phyloP scores from a whole-genome alignment of 2,888 invertebrate species.

The Trilocha varians region DNA sequence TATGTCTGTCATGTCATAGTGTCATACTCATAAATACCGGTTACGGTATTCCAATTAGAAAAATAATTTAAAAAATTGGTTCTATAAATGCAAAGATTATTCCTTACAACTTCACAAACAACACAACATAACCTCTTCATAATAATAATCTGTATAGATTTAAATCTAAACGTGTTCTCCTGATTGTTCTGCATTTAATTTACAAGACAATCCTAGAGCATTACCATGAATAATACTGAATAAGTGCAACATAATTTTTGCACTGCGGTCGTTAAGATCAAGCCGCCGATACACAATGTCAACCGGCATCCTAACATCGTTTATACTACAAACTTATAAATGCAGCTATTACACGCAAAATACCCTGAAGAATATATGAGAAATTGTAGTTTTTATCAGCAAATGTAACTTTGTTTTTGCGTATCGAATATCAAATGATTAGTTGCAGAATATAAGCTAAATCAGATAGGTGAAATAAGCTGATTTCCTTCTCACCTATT shows the following conservation, averaged over 20 bases:
- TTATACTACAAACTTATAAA: constrained; percentile 1
- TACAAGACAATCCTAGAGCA: not conserved
- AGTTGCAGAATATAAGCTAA: constrained; percentile 17
- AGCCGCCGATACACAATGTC: constrained; percentile 6
- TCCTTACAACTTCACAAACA: no score
- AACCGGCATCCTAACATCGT: constrained; percentile 1
- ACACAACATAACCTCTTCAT: no score
- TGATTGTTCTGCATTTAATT: no score
- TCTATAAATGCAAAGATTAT: no score
- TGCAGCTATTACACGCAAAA: constrained; percentile 1
- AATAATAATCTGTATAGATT: no score
- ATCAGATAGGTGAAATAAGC: constrained; percentile 21
- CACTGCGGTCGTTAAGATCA: not conserved
- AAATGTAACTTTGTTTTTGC: constrained; percentile 14
- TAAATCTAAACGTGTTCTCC: no score
- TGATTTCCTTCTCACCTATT: constrained; percentile 8
- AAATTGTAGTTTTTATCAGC: not conserved
- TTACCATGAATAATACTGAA: not conserved
- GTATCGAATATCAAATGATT: constrained; percentile 27
- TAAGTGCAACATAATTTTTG: not conserved
- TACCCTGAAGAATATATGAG: not conserved
- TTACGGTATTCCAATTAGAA: no score
- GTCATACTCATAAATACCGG: no score
- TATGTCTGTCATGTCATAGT: no score
- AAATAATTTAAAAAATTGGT: no score